Percentiles rank a stretch among this genome's conserved stretches.
Conservation (phyloP, 2,888 invertebrate genomes). For the Rosalia funebris region DNA sequence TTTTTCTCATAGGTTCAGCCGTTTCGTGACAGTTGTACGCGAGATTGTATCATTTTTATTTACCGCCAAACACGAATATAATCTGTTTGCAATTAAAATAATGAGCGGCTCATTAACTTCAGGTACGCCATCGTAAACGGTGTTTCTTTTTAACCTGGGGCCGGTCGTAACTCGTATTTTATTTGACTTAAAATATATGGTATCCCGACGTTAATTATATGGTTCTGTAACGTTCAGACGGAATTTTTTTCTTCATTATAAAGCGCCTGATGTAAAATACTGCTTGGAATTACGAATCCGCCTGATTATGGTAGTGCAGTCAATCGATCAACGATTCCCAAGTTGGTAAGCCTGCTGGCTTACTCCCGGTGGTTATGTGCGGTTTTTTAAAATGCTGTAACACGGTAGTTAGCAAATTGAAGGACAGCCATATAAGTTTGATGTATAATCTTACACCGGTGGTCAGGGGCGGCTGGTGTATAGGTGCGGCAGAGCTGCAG, state of each 20-base stretch:
- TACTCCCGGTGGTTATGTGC: not conserved
- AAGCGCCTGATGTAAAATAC: conserved; percentile 4
- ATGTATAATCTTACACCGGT: too few species aligned
- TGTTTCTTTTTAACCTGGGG: not conserved
- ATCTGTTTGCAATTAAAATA: conserved; percentile 11
- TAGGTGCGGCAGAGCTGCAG: too few species aligned
- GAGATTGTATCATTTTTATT: not conserved
- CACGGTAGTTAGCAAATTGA: too few species aligned
- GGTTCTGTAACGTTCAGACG: not conserved
- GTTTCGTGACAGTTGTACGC: not conserved
- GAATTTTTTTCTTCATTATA: conserved; percentile 1
- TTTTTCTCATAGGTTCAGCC: too few species aligned
- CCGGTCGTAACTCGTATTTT: not conserved
- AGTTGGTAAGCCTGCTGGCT: not conserved
- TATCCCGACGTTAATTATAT: conserved; percentile 1
- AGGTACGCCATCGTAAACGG: conserved; percentile 1
- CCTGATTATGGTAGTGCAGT: conserved; percentile 2
- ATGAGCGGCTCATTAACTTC: conserved; percentile 5
- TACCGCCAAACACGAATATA: not conserved
- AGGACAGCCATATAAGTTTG: too few species aligned
- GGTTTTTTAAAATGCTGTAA: not conserved
- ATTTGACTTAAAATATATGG: conserved; percentile 8
- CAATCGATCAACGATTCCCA: conserved; percentile 2
- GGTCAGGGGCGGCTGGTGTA: too few species aligned
- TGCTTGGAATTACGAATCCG: conserved; percentile 8